A percentile compares a stretch with the other conserved stretches of the same genome.
phyloP scores from a whole-genome alignment of 2,797 vertebrate species.

The Enteromius argenteus region DNA sequence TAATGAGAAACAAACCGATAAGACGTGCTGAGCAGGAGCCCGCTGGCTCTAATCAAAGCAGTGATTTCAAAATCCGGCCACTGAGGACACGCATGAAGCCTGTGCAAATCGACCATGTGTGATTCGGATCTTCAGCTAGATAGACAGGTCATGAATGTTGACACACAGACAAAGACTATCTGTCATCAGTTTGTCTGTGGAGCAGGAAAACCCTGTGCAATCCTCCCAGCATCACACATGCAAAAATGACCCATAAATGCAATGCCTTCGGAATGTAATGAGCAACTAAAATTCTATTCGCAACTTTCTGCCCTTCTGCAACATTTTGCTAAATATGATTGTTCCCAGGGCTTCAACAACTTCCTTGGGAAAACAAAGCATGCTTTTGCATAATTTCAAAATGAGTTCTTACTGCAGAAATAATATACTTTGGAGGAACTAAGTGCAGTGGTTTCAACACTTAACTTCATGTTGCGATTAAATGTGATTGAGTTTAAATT shows the following conservation, averaged over 20 bases:
- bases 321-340: neutral
- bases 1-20: constrained; percentile 12
- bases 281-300: neutral
- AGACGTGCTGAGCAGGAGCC: neutral
- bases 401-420: neutral
- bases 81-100: constrained; percentile 7
- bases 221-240: constrained; percentile 13
- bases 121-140: neutral
- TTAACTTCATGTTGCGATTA: neutral
- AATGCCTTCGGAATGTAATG: neutral
- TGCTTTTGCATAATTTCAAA: neutral
- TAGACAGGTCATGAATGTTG: constrained; percentile 1
- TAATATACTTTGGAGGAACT: neutral
- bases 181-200: neutral
- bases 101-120: neutral
- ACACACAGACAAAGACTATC: constrained; percentile 17
- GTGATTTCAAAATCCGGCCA: constrained; percentile 8
- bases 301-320: neutral
- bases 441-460: neutral
- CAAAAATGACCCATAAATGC: neutral
- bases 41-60: constrained; percentile 3
- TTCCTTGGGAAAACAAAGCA: neutral
- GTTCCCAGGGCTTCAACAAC: neutral
- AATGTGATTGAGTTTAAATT: neutral
- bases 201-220: constrained; percentile 30